Evolutionary conservation across 2,113 vertebrate species (phyloP).

Genomic region (Rhegmatorhina hoffmannsi): DNA sequence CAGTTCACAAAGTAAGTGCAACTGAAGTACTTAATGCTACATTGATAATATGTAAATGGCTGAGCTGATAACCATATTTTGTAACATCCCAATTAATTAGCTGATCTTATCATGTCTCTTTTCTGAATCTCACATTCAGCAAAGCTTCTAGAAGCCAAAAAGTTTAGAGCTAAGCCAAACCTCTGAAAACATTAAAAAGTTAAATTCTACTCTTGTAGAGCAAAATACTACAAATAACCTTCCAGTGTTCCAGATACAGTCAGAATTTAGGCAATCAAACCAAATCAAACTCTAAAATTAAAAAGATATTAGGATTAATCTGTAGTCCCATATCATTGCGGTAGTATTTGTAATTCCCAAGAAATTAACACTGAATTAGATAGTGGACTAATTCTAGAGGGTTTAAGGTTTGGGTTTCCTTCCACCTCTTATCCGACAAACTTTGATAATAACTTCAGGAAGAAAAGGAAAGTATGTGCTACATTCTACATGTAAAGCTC

Average conservation of each 20-base stretch:
- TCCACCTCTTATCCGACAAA: neutral
- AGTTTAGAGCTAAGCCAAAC: neutral
- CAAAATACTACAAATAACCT: neutral
- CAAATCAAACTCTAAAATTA: neutral
- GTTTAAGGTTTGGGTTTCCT: neutral
- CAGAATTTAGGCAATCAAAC: neutral
- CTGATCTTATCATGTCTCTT: neutral
- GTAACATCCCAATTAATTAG: neutral
- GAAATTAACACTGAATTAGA: neutral
- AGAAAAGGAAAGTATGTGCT: neutral
- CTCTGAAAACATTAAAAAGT: neutral
- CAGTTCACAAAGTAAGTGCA: neutral
- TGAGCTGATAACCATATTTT: neutral
- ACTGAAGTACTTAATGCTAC: neutral
- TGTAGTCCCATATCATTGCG: neutral
- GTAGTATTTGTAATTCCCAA: neutral
- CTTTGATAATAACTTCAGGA: neutral
- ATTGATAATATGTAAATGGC: neutral
- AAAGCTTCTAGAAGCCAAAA: neutral
- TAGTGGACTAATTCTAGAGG: neutral
- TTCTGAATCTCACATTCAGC: neutral
- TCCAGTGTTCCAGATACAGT: fast-evolving
- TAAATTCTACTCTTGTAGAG: neutral
- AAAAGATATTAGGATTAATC: neutral
- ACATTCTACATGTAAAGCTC: neutral